A percentile compares a stretch with the other conserved stretches of the same genome.
Evolutionary conservation across 2,113 vertebrate genomes (phyloP).

Genomic region (Lamprotornis superbus): DNA sequence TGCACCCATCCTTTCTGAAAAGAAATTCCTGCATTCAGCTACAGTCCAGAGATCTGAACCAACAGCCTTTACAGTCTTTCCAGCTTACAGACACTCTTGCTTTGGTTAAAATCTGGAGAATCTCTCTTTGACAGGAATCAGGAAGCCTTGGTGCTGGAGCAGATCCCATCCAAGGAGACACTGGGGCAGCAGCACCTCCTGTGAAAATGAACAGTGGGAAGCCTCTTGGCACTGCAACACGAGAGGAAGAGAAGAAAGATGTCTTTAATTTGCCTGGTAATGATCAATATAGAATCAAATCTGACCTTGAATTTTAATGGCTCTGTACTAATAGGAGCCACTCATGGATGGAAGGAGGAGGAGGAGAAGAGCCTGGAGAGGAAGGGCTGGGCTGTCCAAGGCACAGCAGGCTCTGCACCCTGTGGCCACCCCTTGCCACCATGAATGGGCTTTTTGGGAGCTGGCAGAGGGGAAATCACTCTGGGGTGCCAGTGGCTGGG

Average conservation of each 20-base stretch:
- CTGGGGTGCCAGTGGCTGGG: not conserved
- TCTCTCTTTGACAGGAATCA: not conserved
- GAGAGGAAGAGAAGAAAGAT: conserved; percentile 49
- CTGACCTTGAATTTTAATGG: conserved; percentile 55
- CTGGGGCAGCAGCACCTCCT: conserved; percentile 4
- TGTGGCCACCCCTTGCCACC: not conserved
- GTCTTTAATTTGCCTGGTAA: conserved; percentile 65
- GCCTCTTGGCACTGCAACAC: conserved; percentile 26
- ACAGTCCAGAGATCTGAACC: not conserved
- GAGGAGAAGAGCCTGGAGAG: not conserved
- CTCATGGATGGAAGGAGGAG: conserved; percentile 1
- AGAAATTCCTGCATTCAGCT: not conserved
- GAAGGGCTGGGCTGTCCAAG: not conserved
- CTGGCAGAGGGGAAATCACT: not conserved
- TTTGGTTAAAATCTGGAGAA: not conserved
- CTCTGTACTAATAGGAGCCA: not conserved
- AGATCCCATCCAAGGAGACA: not conserved
- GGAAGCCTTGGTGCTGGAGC: not conserved
- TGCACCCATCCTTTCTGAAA: not conserved
- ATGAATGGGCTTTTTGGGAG: not conserved
- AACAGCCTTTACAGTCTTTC: not conserved
- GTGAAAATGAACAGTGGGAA: not conserved
- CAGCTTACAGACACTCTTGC: not conserved
- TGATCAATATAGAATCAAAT: conserved; percentile 53
- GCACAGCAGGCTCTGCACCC: not conserved